Conservation (phyloP, 2,888 invertebrate species). For the Agrochola litura region DNA sequence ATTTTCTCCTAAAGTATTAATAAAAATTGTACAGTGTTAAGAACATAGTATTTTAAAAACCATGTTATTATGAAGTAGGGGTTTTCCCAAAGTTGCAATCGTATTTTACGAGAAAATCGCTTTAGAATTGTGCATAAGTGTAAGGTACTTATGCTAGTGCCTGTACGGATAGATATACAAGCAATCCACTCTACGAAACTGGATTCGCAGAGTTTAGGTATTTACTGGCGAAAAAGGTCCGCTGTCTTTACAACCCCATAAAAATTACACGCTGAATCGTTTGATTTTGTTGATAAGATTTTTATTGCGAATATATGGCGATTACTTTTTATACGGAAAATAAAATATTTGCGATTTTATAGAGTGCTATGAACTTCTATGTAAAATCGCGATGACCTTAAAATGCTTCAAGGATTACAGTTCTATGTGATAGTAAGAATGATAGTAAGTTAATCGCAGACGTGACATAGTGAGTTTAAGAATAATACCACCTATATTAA, state of each 20-base stretch:
- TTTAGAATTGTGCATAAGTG: background rate
- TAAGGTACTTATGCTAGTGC: background rate
- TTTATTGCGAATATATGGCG: constrained; percentile 78
- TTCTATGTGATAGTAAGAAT: constrained; percentile 51
- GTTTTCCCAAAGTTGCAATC: too few relatives aligned
- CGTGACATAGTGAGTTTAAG: constrained; percentile 74
- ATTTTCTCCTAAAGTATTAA: background rate
- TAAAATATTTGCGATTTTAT: constrained; percentile 63
- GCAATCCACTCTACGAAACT: constrained; percentile 47
- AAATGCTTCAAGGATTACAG: constrained; percentile 31
- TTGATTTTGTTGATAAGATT: constrained; percentile 79
- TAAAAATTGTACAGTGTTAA: background rate
- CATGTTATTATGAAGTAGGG: too few relatives aligned
- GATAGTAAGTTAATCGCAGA: constrained; percentile 68
- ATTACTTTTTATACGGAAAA: constrained; percentile 71
- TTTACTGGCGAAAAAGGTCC: constrained; percentile 73
- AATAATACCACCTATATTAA: too few relatives aligned
- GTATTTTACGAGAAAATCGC: background rate
- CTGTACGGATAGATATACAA: constrained; percentile 2
- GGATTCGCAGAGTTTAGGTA: constrained; percentile 55
- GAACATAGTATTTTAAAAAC: background rate
- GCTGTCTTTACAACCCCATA: constrained; percentile 79
- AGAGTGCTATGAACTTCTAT: constrained; percentile 7
- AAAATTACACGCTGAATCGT: constrained; percentile 81
- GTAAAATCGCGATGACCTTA: constrained; percentile 18